Percentiles rank a stretch among this genome's conserved stretches.
Evolutionary conservation across 2,797 vertebrate genomes (phyloP).

Genomic region (Chaunax sp.): DNA sequence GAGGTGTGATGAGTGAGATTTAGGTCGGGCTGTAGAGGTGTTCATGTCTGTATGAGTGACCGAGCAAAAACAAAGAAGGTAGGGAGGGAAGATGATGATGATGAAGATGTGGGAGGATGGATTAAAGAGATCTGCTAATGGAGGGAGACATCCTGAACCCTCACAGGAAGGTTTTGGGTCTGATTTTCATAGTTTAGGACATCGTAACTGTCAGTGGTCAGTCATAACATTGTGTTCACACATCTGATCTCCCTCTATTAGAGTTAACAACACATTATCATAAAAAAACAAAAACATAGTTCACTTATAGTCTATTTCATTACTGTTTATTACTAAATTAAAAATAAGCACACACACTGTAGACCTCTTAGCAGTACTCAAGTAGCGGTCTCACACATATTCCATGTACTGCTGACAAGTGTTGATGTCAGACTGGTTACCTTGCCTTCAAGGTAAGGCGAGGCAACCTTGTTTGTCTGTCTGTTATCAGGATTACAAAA

Average conservation of each 20-base stretch:
- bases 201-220: too few species aligned
- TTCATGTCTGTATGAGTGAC: constrained; percentile 11
- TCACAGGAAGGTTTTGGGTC: neutral
- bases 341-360: too few species aligned
- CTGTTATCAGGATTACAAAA: too few species aligned
- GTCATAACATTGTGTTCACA: too few species aligned
- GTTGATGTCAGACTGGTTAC: neutral
- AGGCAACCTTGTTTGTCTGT: too few species aligned
- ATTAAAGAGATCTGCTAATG: neutral
- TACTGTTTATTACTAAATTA: neutral
- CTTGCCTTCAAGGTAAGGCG: neutral
- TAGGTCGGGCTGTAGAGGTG: constrained; percentile 36
- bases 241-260: neutral
- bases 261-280: neutral
- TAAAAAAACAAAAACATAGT: too few species aligned
- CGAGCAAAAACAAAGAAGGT: neutral
- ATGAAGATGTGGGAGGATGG: constrained; percentile 2
- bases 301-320: neutral
- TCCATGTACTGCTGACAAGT: neutral
- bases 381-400: neutral
- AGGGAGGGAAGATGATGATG: constrained; percentile 12
- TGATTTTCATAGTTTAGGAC: neutral
- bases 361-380: neutral
- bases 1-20: constrained; percentile 52
- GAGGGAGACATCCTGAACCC: neutral